Base-by-base conservation (phyloP, 2,797 vertebrate species). In the Melanotaenia boesemani region DNA sequence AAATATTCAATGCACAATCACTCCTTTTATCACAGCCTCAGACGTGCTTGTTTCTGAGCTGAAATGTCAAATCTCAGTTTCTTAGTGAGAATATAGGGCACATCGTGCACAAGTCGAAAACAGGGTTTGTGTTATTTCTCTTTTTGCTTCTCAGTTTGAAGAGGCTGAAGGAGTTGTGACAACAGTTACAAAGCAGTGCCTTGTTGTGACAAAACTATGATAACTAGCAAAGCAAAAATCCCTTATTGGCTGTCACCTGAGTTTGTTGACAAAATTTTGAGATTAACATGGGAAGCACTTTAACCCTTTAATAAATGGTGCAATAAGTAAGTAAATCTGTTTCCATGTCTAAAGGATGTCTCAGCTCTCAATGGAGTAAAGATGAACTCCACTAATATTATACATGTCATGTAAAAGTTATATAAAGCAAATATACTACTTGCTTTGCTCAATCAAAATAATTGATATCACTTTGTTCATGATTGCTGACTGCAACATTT, bases 1-100 rank as follows among this genome's bases (percentile, higher is more conserved):
- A 65, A 72, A 64, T 70, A 79, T 77, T 73, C 34, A 70, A 66
- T 63, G 50, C 61, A 26, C 60, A 50, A 70, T 76, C 61, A 44
- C 63, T 8, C 39, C 65, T 50, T 12, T 20, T 7, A 46, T 46
- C 44, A 20, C 16, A 46, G 39, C 13, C 39, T 41, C 39, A 15
- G 44, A 46, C 44, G 7, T 18, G 44, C 16, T 46, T 20, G 44
- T 28, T 18, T 37, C 22, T 46, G 28, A 50, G 24, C 68, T 32
- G 56, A 72, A 56, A 76, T 20, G 20, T 9, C 18, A 46, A 46
- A 20, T 46, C 44, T 46, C 46, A 46, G 41, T 16, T 16, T 44
- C 41, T 6, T 20, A 2, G n/a, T 22, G 30, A 60, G 32, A 68
- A 57, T 60, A 48, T 5, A 72, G 58, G 50, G 37, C 69, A 50